phyloP scores from a whole-genome alignment of 2,113 vertebrate genomes.

The Astatoreochromis straeleni region DNA sequence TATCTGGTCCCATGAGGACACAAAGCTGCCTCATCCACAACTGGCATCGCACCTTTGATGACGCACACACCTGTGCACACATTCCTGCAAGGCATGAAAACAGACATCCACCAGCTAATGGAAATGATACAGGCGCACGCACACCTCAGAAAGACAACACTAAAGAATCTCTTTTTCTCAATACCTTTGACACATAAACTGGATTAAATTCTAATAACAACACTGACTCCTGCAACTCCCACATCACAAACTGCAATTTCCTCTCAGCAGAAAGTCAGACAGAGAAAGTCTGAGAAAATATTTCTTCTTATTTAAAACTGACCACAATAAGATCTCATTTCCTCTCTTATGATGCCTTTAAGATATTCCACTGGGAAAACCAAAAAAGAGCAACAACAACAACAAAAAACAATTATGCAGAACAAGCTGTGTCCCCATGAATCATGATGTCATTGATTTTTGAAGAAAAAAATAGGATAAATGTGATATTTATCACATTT shows the following conservation, averaged over 20 bases:
- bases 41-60: not conserved
- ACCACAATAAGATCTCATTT: not conserved
- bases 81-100: not conserved
- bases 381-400: not conserved
- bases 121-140: not conserved
- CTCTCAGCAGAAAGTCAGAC: not conserved
- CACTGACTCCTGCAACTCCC: not conserved
- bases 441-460: not conserved
- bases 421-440: not conserved
- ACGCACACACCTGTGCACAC: slow-evolving; percentile 20
- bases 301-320: not conserved
- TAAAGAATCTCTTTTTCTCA: not conserved
- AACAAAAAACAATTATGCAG: not conserved
- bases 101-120: not conserved
- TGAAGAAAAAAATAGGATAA: not conserved
- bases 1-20: slow-evolving; percentile 3
- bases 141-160: not conserved
- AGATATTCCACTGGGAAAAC: not conserved
- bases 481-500: not conserved
- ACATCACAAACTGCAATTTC: not conserved
- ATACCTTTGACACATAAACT: not conserved
- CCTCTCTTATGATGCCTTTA: not conserved
- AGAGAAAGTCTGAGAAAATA: not conserved
- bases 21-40: slow-evolving; percentile 3
- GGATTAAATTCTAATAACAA: not conserved